Percentiles rank a stretch among this genome's conserved stretches.
Evolutionary conservation across 2,113 vertebrate species (phyloP).

Genomic region (Forbesichthys papilliferus): DNA sequence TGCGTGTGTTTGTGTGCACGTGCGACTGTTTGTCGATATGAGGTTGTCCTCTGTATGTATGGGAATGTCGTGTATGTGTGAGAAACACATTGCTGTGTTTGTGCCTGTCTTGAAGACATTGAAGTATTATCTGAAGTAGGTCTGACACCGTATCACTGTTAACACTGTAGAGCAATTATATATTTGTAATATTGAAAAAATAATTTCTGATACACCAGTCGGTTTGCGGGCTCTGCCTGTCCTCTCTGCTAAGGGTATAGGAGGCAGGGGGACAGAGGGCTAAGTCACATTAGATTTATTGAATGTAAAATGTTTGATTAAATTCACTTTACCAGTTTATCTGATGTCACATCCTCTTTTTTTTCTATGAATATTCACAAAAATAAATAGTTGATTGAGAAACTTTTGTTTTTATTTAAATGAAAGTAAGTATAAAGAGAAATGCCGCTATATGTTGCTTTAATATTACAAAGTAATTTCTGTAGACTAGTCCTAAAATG

Average conservation of each 20-base stretch:
- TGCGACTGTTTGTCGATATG: neutral
- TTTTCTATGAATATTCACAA: slow-evolving; percentile 68
- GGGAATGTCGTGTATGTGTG: neutral
- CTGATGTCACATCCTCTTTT: slow-evolving; percentile 42
- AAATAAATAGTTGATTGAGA: slow-evolving; percentile 64
- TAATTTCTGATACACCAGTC: slow-evolving; percentile 60
- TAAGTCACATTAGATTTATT: slow-evolving; percentile 44
- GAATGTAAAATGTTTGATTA: slow-evolving; percentile 60
- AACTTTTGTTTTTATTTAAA: slow-evolving; percentile 16
- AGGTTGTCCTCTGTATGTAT: neutral
- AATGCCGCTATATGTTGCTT: neutral
- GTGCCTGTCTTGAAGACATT: slow-evolving; percentile 27
- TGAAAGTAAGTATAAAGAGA: neutral
- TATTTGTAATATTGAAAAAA: slow-evolving; percentile 65
- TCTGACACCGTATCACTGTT: slow-evolving; percentile 53
- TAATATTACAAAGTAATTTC: neutral
- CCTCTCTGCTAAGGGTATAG: slow-evolving; percentile 39
- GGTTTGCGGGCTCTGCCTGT: slow-evolving; percentile 35
- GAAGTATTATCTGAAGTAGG: slow-evolving; percentile 63
- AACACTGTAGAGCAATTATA: slow-evolving; percentile 63
- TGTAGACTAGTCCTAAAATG: too few relatives aligned
- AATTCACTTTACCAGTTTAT: slow-evolving; percentile 48
- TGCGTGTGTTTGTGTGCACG: slow-evolving; percentile 6
- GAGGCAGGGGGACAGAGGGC: slow-evolving; percentile 6
- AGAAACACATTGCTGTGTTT: neutral